Conservation (phyloP, 2,797 vertebrate genomes). For the Pogonophryne albipinna region DNA sequence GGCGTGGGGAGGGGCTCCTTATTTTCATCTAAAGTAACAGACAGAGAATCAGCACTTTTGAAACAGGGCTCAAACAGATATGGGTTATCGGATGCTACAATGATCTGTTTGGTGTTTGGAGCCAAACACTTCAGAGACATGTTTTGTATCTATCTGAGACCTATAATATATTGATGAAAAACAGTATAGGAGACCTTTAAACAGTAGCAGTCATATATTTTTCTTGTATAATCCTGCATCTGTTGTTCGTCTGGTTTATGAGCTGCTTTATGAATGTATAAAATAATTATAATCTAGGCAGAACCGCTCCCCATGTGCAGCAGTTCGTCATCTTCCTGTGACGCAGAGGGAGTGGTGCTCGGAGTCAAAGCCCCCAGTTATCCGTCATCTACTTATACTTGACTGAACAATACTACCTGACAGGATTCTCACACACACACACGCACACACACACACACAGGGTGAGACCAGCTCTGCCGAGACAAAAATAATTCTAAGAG, state of each 20-base stretch:
- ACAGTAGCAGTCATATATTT: background rate
- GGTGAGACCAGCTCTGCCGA: conserved; percentile 15
- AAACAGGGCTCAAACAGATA: too few relatives aligned
- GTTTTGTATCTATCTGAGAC: too few relatives aligned
- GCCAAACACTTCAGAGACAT: too few relatives aligned
- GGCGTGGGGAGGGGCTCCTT: too few relatives aligned
- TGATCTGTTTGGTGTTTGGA: too few relatives aligned
- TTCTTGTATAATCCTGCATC: conserved; percentile 5
- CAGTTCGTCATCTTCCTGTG: conserved; percentile 9
- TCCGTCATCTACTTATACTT: conserved; percentile 34
- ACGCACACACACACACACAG: conserved; percentile 17
- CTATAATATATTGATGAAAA: too few relatives aligned
- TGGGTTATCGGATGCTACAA: too few relatives aligned
- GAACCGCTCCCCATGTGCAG: conserved; percentile 32
- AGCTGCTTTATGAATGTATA: background rate
- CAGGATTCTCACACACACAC: background rate
- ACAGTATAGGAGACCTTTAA: too few relatives aligned
- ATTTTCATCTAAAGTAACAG: too few relatives aligned
- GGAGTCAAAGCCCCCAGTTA: conserved; percentile 3
- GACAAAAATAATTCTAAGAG: conserved; percentile 33
- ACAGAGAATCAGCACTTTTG: too few relatives aligned
- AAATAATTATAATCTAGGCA: conserved; percentile 21
- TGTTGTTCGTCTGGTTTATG: conserved; percentile 19
- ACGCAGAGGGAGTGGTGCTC: conserved; percentile 38
- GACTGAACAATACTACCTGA: conserved; percentile 44